Base-by-base conservation (phyloP, 64 coral and sea anemone genomes). In the Pocillopora verrucosa region DNA sequence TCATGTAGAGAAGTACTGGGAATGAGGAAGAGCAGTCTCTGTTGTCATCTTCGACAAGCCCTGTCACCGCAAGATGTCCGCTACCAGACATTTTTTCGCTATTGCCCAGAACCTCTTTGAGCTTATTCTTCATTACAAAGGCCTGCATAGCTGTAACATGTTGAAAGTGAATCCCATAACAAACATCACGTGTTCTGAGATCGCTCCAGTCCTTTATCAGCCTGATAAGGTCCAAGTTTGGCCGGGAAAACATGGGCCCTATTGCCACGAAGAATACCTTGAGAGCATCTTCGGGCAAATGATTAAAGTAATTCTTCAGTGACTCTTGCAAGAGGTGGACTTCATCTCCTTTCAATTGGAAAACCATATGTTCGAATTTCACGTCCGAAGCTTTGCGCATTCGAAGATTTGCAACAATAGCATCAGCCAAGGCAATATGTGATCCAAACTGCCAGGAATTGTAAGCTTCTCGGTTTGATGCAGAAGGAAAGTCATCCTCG, bases 91-190 rank as follows among this genome's bases (percentile, higher is more conserved):
- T 9, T 9, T 26, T 34, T 58, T 34, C 58, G 36, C 56, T 25
- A 16, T 25, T 25, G 37, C 61, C 73, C 76, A 37, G 60, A 60
- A 78, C 76, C 57, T 87, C 73, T 51, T 88, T 95, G 35, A 98
- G 88, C 76, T 62, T 92, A 19, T 82, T 90, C 72, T 98, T 98
- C 5, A 90, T 78, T 10, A 78, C 89, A 81, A 91, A 98, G 12
- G 96, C 96, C 84, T 98, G 96, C 83, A 98, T 88, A 24, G 93
- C 76, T 37, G 93, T 80, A n/a, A 98, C 83, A 60, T 98, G 86
- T 72, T 98, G 96, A 59, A 98, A 95, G 70, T 98, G 96, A 25
- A 98, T 70, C 2, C 96, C 96, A 73, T 95, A 98, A 36, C 92
- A 91, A 5, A 65, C 88, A 9, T 81, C 45, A 17, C 72, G 35